Percentiles rank a stretch among this genome's conserved stretches.
Conservation (phyloP, 2,113 vertebrate genomes). For the Cnemophilus loriae region DNA sequence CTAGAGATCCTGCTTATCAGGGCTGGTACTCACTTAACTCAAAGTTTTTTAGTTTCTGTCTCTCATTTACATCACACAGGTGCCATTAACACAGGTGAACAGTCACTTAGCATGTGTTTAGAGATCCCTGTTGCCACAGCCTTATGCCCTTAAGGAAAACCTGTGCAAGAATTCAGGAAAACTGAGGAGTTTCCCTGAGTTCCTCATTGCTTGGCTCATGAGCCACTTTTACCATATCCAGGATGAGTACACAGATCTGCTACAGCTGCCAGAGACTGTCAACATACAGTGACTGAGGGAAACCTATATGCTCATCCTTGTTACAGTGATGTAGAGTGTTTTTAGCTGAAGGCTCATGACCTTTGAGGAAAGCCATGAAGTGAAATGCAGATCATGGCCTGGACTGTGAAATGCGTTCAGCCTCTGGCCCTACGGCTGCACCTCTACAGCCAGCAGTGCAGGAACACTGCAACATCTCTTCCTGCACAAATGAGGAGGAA, state of each 20-base stretch:
- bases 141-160: neutral
- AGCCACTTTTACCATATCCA: neutral
- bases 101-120: neutral
- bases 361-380: neutral
- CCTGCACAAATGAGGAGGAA: neutral
- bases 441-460: neutral
- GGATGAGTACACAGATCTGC: neutral
- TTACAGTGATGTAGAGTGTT: neutral
- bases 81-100: neutral
- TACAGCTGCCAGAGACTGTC: neutral
- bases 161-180: neutral
- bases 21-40: neutral
- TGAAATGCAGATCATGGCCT: neutral
- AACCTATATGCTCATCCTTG: neutral
- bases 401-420: neutral
- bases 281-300: neutral
- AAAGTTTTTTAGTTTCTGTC: neutral
- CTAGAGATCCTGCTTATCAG: neutral
- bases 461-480: neutral
- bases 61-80: neutral
- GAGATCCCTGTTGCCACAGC: neutral
- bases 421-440: neutral
- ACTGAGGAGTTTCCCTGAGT: neutral
- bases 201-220: neutral
- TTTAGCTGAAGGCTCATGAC: neutral